Evolutionary conservation across 2,888 invertebrate species (phyloP).

Genomic region (Zygothrica quintamaculata): DNA sequence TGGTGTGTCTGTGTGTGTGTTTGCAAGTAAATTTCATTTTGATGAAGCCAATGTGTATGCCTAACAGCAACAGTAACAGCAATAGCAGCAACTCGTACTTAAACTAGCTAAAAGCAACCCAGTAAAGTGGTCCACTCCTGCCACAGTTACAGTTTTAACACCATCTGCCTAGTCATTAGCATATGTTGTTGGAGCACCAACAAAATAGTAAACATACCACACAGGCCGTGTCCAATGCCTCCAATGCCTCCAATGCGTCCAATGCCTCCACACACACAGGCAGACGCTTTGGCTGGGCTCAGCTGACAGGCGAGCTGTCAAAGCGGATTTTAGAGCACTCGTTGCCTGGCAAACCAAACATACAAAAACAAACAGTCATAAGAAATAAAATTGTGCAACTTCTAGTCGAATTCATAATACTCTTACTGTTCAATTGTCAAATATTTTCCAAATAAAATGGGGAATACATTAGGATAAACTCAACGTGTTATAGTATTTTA

Average conservation of each 20-base stretch:
- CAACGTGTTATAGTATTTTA: too few species aligned
- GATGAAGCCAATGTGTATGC: conserved; percentile 55
- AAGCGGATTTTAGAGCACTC: conserved; percentile 76
- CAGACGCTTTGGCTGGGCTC: conserved; percentile 53
- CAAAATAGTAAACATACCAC: conserved; percentile 56
- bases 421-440: too few species aligned
- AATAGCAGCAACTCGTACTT: conserved; percentile 50
- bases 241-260: too few species aligned
- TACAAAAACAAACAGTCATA: conserved; percentile 37
- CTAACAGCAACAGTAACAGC: conserved; percentile 11
- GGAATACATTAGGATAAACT: too few species aligned
- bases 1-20: conserved; percentile 39
- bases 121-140: conserved; percentile 48
- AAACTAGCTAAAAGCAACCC: conserved; percentile 62
- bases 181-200: conserved; percentile 72
- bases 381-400: background rate
- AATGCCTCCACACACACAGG: conserved; percentile 41
- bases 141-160: background rate
- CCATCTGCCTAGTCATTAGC: conserved; percentile 63
- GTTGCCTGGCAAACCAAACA: conserved; percentile 71
- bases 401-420: background rate
- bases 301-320: conserved; percentile 76
- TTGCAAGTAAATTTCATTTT: conserved; percentile 69
- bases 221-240: conserved; percentile 24
- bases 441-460: too few species aligned